Conservation (phyloP, 1,140 invertebrate species). For the Hypsibius dujardini region DNA sequence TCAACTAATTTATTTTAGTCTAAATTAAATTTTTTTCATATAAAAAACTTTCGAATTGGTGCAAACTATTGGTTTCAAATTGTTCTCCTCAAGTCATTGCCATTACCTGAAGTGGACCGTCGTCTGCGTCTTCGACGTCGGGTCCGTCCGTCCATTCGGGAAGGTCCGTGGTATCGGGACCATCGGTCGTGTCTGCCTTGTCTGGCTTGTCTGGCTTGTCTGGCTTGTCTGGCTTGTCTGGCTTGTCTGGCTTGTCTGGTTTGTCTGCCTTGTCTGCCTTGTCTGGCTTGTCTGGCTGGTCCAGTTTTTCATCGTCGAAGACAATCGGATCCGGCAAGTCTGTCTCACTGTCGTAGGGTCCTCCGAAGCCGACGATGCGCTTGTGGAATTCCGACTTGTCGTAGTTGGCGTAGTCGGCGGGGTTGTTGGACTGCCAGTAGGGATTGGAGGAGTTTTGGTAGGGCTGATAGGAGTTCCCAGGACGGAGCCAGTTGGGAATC, state of each 20-base stretch:
- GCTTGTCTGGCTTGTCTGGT: background rate
- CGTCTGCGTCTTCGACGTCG: background rate
- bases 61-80: too few species aligned
- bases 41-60: too few species aligned
- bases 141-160: background rate
- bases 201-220: background rate
- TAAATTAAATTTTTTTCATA: too few species aligned
- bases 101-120: background rate
- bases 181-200: background rate
- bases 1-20: too few species aligned
- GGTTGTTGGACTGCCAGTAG: background rate
- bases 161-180: background rate
- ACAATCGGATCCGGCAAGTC: background rate
- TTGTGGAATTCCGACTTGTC: background rate
- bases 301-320: background rate
- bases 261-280: background rate
- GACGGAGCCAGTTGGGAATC: too few species aligned
- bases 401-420: background rate
- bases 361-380: background rate
- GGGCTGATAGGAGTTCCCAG: too few species aligned
- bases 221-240: conserved; percentile 4
- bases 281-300: background rate
- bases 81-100: too few species aligned
- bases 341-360: background rate
- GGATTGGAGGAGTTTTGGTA: background rate